Conservation (phyloP, 2,797 vertebrate genomes). For the Arctocebus calabarensis region DNA sequence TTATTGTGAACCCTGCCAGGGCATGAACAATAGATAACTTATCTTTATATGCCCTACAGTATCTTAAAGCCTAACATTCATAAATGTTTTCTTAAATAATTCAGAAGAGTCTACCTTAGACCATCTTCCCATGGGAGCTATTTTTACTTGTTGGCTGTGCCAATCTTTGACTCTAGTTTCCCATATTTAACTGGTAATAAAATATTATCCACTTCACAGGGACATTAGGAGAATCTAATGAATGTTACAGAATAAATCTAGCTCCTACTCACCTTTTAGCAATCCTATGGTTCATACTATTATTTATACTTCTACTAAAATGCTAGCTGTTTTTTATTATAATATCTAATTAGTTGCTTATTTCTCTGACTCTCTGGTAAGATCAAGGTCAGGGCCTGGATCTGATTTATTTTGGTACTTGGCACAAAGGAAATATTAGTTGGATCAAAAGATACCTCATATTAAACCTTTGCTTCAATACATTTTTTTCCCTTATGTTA, state of each 20-base stretch:
- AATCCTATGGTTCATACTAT: background rate
- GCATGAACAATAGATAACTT: background rate
- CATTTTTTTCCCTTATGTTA: background rate
- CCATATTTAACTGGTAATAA: background rate
- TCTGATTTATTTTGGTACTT: constrained; percentile 58
- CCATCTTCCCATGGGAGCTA: background rate
- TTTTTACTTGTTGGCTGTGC: background rate
- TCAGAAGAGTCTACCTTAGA: background rate
- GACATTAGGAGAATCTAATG: background rate
- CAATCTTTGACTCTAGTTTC: background rate
- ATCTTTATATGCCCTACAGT: background rate
- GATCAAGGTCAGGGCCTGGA: background rate
- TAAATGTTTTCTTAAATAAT: constrained; percentile 6
- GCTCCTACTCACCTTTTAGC: background rate
- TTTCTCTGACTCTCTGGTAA: background rate
- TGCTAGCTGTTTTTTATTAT: background rate
- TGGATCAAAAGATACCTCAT: background rate
- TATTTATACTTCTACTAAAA: background rate
- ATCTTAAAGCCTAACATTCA: background rate
- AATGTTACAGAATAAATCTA: background rate
- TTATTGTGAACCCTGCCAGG: background rate
- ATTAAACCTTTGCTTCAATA: background rate
- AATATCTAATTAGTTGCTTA: constrained; percentile 17
- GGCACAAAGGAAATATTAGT: constrained; percentile 21
- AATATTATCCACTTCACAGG: background rate